phyloP scores from a whole-genome alignment of 2,797 vertebrate species.

The Sebastiscus albofasciatus region DNA sequence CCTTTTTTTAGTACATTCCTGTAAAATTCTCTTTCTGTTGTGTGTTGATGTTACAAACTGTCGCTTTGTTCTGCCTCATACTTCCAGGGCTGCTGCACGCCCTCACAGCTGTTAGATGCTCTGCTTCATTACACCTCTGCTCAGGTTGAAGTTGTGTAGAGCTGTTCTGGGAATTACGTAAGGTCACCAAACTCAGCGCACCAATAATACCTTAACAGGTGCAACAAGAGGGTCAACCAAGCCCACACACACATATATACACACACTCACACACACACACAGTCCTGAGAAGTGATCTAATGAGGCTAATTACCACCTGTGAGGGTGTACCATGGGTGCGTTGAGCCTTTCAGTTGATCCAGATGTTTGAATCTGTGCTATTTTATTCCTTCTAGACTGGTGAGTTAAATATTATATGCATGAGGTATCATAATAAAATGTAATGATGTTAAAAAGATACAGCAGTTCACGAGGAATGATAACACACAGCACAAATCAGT shows the following conservation, averaged over 20 bases:
- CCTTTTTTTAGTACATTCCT: background rate
- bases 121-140: slow-evolving; percentile 3
- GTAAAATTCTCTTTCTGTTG: background rate
- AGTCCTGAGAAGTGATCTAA: background rate
- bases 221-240: background rate
- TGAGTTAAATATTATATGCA: background rate
- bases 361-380: background rate
- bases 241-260: background rate
- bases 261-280: background rate
- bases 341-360: background rate
- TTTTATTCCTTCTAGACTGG: background rate
- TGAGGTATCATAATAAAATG: background rate
- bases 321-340: background rate
- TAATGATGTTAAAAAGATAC: background rate
- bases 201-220: background rate
- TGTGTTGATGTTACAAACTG: background rate
- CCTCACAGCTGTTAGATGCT: background rate
- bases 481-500: background rate
- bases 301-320: slow-evolving; percentile 6
- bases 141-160: background rate
- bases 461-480: background rate
- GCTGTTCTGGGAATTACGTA: background rate
- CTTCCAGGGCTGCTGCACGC: background rate
- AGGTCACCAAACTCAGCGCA: background rate
- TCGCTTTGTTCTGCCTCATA: background rate